A percentile compares a stretch with the other conserved stretches of the same genome.
Conservation (phyloP, 2,888 invertebrate genomes). For the Cremastinae sp. region DNA sequence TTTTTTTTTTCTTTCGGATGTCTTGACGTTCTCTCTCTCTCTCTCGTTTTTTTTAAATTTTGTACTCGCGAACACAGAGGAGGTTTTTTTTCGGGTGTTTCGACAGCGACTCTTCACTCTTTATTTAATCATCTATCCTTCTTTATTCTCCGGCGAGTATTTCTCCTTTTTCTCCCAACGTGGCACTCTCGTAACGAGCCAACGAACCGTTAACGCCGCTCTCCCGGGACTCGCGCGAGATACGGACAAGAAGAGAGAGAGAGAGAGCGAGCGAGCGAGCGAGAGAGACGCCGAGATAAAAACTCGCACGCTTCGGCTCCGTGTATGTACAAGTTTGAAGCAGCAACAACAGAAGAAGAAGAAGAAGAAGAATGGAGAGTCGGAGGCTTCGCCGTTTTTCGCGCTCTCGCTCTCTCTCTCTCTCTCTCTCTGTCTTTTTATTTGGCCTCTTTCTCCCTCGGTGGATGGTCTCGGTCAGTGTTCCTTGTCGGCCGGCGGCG, state of each 20-base stretch:
- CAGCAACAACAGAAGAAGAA: no score
- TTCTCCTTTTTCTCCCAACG: conserved; percentile 33
- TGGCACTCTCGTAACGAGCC: conserved; percentile 63
- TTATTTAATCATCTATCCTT: not conserved
- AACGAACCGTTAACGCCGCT: conserved; percentile 64
- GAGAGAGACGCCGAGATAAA: conserved; percentile 28
- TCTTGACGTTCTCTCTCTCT: not conserved
- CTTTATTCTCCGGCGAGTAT: not conserved
- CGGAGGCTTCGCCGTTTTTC: conserved; percentile 2
- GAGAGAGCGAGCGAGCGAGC: no score
- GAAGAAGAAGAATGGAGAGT: conserved; percentile 16
- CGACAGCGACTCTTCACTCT: no score
- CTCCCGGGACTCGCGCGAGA: conserved; percentile 11
- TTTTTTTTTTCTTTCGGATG: not conserved
- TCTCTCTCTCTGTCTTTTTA: conserved; percentile 20
- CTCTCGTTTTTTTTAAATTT: not conserved
- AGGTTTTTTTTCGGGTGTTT: no score
- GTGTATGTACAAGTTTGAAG: conserved; percentile 16
- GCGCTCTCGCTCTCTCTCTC: not conserved
- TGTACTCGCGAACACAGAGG: no score
- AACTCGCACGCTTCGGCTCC: conserved; percentile 42
- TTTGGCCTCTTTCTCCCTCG: conserved; percentile 6
- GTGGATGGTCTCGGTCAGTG: conserved; percentile 7
- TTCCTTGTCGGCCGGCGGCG: not conserved
- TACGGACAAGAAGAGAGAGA: no score